These are phyloP conservation scores for Brenthis hecate DNA, from an alignment of 2,888 invertebrate genomes.

Conservation along the genomic window DNA sequence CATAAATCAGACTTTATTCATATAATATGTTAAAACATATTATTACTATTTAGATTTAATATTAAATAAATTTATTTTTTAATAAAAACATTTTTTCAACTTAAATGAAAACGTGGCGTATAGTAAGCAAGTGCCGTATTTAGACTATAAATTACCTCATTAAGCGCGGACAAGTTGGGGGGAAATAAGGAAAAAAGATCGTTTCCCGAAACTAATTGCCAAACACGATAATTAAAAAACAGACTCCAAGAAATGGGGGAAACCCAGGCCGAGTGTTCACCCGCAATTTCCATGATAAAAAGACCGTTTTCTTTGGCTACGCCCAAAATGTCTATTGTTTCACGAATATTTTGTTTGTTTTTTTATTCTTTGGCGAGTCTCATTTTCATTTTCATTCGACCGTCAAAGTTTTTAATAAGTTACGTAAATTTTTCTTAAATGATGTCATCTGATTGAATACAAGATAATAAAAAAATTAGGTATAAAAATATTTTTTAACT, in stretches of 20 bases:
- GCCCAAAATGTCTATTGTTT: slow-evolving; percentile 80
- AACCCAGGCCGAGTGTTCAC: slow-evolving; percentile 79
- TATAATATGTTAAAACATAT: too few relatives aligned
- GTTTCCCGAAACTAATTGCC: slow-evolving; percentile 81
- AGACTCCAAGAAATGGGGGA: slow-evolving; percentile 70
- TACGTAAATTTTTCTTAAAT: slow-evolving; percentile 67
- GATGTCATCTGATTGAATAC: slow-evolving; percentile 10
- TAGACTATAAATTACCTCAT: slow-evolving; percentile 76
- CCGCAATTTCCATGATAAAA: slow-evolving; percentile 80
- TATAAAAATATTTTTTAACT: too few relatives aligned
- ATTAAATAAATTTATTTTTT: not conserved
- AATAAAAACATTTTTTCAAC: not conserved
- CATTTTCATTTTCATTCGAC: slow-evolving; percentile 78
- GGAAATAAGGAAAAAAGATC: slow-evolving; percentile 72
- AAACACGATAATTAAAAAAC: slow-evolving; percentile 82
- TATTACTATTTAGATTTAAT: too few relatives aligned
- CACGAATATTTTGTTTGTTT: slow-evolving; percentile 68
- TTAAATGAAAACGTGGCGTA: not conserved
- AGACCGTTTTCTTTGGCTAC: slow-evolving; percentile 73
- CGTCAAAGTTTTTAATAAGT: slow-evolving; percentile 78
- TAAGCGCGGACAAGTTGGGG: slow-evolving; percentile 73
- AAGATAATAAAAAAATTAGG: not conserved
- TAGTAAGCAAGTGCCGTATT: slow-evolving; percentile 35
- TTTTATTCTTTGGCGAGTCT: slow-evolving; percentile 76
- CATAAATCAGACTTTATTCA: too few relatives aligned